Evolutionary conservation across 2,797 vertebrate genomes (phyloP).

Genomic region (Hydrolagus colliei): DNA sequence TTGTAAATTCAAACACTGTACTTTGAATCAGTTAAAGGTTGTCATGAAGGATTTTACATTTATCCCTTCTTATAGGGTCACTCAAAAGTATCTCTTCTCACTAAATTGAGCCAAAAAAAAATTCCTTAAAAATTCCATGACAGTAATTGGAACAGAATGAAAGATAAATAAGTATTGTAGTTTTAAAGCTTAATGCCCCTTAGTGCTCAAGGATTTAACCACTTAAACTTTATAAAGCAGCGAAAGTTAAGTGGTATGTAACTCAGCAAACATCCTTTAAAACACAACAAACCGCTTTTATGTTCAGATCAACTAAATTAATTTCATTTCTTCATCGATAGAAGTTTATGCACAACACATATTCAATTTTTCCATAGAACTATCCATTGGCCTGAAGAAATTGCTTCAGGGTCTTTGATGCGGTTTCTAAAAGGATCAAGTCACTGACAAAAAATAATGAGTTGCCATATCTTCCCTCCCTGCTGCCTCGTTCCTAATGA

Average conservation of each 20-base stretch:
- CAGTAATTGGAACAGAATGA: too few species aligned
- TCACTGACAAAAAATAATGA: slow-evolving; percentile 4
- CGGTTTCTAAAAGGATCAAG: slow-evolving; percentile 1
- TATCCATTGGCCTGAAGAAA: background rate
- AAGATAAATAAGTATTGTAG: too few species aligned
- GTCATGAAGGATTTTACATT: background rate
- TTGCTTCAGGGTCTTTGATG: background rate
- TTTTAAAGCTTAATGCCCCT: background rate
- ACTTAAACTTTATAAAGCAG: background rate
- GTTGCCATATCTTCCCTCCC: background rate
- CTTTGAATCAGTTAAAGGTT: background rate
- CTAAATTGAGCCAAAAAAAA: background rate
- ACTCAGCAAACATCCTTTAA: background rate
- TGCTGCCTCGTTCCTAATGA: background rate
- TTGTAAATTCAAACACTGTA: background rate
- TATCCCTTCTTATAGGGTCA: background rate
- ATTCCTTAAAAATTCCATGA: background rate
- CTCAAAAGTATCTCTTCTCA: background rate
- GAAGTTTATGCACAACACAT: background rate
- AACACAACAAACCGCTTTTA: background rate
- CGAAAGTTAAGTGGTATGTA: background rate
- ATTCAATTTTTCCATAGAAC: background rate
- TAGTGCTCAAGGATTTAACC: background rate
- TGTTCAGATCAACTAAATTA: background rate
- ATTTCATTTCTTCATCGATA: background rate